Base-by-base conservation (phyloP, 2,888 invertebrate species). In the Drosophila glabriapex region DNA sequence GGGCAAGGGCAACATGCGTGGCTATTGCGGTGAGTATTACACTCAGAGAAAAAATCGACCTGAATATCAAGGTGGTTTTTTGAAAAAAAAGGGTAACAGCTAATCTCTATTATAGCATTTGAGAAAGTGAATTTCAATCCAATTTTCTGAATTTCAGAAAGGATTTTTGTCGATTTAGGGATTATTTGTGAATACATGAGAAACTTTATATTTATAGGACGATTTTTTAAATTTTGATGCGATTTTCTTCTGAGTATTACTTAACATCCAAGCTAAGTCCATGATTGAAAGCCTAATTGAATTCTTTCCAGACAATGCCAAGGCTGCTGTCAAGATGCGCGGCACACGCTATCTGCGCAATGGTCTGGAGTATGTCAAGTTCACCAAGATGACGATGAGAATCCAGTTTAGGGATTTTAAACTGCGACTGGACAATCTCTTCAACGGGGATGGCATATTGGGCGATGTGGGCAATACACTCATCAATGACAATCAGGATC, bases 401-500 rank as follows among this genome's bases (percentile, higher is more conserved):
- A 91, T 94, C 19, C 83, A 89, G 64, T 91, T 94, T 33, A 92
- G 81, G 68, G 90, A 90, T 39, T 91, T 93, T 39, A 92, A 92
- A 66, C 63, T 93, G 58, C 89, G 91, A 50, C 69, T 93, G 52
- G 92, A 93, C 43, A 93, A 93, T 85, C 82, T 93, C 6, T 94
- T 93, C 59, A 92, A 93, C 70, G 92, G 93, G 0, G 93, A 94
- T 74, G 91, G 91, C 19, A 78, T 92, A 2, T 76, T 93, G 16
- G 93, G 93, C 0, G 91, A 93, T 71, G 91, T 93, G 52, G 93
- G 93, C 59, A 93, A 93, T 71, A 76, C 77, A 0, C 83, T 93
- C 31, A 93, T 93, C 64, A 94, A 93, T 70, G 91, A 93, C 37
- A 93, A 93, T 76, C 91, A 92, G 54, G 91, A 93, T 12, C 72